Conservation (phyloP, 2,888 invertebrate species). For the Endotricha flammealis region DNA sequence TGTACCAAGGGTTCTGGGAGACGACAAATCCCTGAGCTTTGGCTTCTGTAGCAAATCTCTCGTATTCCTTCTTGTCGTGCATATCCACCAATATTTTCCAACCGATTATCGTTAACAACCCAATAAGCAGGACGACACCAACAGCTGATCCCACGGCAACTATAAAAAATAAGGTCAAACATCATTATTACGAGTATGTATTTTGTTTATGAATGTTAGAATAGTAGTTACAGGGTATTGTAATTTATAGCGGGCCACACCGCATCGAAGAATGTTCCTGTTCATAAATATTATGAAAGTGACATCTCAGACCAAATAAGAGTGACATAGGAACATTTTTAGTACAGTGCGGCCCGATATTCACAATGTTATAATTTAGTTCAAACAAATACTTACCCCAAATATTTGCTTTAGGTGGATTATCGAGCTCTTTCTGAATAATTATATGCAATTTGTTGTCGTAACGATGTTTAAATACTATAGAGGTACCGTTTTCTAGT, state of each 20-base stretch:
- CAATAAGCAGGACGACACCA: conserved; percentile 47
- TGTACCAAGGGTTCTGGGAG: conserved; percentile 40
- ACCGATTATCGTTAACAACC: conserved; percentile 45
- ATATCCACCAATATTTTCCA: conserved; percentile 55
- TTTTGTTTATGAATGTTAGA: too few species aligned
- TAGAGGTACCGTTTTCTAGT: conserved; percentile 32
- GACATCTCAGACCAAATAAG: too few species aligned
- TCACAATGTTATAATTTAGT: too few species aligned
- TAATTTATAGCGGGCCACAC: too few species aligned
- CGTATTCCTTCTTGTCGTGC: conserved; percentile 51
- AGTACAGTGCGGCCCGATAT: too few species aligned
- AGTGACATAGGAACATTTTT: too few species aligned
- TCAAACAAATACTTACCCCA: conserved; percentile 42
- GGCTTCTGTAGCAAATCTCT: conserved; percentile 42
- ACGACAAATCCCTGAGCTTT: conserved; percentile 39
- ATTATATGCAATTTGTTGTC: conserved; percentile 32
- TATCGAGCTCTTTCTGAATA: conserved; percentile 51
- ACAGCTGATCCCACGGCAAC: conserved; percentile 48
- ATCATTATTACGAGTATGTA: too few species aligned
- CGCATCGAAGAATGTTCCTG: too few species aligned
- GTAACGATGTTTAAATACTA: conserved; percentile 48
- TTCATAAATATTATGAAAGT: too few species aligned
- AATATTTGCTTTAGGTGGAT: conserved; percentile 36
- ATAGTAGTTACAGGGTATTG: too few species aligned
- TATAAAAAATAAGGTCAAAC: conserved; percentile 29